phyloP scores from a whole-genome alignment of 2,797 vertebrate genomes.

The Fundulus diaphanus region DNA sequence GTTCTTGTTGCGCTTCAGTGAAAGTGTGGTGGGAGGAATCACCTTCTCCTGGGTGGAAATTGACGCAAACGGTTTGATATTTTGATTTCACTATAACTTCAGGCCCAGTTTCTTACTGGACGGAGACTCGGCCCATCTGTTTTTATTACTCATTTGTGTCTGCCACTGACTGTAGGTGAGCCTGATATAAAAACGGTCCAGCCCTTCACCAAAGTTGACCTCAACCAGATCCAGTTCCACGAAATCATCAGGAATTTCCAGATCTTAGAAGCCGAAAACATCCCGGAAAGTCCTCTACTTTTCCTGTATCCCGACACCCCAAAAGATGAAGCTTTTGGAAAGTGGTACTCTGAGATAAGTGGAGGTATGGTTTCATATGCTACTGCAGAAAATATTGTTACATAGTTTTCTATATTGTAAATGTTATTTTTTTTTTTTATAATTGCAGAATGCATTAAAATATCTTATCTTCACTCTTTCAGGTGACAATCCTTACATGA shows the following conservation, averaged over 20 bases:
- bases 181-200: conserved; percentile 82
- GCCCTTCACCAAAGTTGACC: conserved; percentile 87
- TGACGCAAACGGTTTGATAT: conserved; percentile 71
- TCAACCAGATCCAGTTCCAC: conserved; percentile 86
- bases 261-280: conserved; percentile 84
- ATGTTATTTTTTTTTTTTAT: too few relatives aligned
- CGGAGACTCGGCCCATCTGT: neutral
- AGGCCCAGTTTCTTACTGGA: neutral
- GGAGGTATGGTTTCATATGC: conserved; percentile 65
- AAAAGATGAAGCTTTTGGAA: conserved; percentile 88
- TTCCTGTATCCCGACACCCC: conserved; percentile 88
- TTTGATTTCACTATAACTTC: neutral
- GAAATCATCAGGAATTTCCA: conserved; percentile 92
- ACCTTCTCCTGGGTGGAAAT: conserved; percentile 96
- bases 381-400: neutral
- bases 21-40: conserved; percentile 89
- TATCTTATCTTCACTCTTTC: conserved; percentile 43
- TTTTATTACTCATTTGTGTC: neutral
- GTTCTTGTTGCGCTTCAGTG: conserved; percentile 94
- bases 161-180: conserved; percentile 69
- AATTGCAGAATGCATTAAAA: neutral
- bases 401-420: neutral
- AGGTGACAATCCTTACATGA: conserved; percentile 77
- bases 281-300: conserved; percentile 88
- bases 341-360: conserved; percentile 82